Evolutionary conservation across 2,888 invertebrate genomes (phyloP).

Genomic region (Carpatolechia fugitivella): DNA sequence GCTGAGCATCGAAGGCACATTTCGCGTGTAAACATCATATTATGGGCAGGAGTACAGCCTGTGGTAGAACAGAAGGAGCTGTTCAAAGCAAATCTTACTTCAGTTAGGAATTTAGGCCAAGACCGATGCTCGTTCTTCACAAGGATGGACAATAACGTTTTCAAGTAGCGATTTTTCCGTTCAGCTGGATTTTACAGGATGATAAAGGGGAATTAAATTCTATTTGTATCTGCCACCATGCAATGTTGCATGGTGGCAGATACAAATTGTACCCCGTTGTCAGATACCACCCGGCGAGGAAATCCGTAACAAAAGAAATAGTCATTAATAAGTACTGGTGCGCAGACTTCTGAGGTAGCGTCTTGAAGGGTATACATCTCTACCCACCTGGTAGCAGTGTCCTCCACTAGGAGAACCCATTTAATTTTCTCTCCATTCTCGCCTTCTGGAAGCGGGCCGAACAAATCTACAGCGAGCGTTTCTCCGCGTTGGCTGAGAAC

Average conservation of each 20-base stretch:
- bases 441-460: constrained; percentile 28
- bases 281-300: constrained; percentile 19
- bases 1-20: not conserved
- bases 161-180: too few relatives aligned
- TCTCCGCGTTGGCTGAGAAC: too few relatives aligned
- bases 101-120: constrained; percentile 27
- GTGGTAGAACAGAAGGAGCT: constrained; percentile 19
- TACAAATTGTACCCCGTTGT: constrained; percentile 17
- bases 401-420: constrained; percentile 34
- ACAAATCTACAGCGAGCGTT: too few relatives aligned
- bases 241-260: too few relatives aligned
- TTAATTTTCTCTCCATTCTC: constrained; percentile 19
- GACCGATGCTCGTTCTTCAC: constrained; percentile 24
- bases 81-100: constrained; percentile 24
- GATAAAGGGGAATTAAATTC: too few relatives aligned
- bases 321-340: too few relatives aligned
- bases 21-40: constrained; percentile 24
- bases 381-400: too few relatives aligned
- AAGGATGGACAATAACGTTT: constrained; percentile 28
- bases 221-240: too few relatives aligned
- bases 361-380: constrained; percentile 28
- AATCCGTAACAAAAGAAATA: constrained; percentile 25
- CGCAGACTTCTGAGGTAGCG: constrained; percentile 26
- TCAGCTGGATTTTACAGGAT: too few relatives aligned
- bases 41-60: constrained; percentile 26